Base-by-base conservation (phyloP, 2,888 invertebrate species). In the Callimorpha dominula region DNA sequence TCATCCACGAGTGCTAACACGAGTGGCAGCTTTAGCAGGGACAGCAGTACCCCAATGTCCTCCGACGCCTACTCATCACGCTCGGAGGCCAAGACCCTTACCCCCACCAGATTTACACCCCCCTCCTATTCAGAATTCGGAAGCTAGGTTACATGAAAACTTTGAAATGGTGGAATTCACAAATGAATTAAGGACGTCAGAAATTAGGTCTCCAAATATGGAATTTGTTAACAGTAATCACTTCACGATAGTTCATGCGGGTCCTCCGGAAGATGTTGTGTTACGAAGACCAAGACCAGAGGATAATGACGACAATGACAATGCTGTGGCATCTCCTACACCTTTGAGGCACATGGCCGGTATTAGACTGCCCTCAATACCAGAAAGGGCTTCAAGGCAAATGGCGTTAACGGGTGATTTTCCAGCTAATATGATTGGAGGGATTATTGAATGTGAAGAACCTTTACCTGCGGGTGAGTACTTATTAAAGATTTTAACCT, bases 51-150 rank as follows among this genome's bases (percentile, higher is more conserved):
- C 97, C 0, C 97, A 98, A 78, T 98, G 98, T 87, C 98, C 98
- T 5, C 98, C 98, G 0, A 98, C 98, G 0, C 98, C 98, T 0
- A 98, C 98, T 0, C 98, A 98, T 91, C 98, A 98, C 87, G 97
- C 98, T 0, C 96, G 97, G 63, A 96, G 97, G 66, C 96, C 97
- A 11, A 95, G 97, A 77, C 96, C 96, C 20, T 92, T 97, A 80
- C 96, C 96, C 0, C 95, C 95, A 0, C 96, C 96, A 0, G 96
- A 95, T 68, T 88, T 97, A 50, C 96, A 96, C 75, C 96, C 96
- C 0, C 95, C 96, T 3, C 96, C 96, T 0, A 90, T 93, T 20
- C 96, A 96, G 82, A 93, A 95, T 82, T 52, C 87, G 50, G 92
- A 93, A 63, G 79, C 84, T 49, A 85, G 92, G 71, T 78, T 87